Evolutionary conservation across 53 echinoderm and acorn worm genomes (phyloP).

Genomic region (Patiria pectinifera): DNA sequence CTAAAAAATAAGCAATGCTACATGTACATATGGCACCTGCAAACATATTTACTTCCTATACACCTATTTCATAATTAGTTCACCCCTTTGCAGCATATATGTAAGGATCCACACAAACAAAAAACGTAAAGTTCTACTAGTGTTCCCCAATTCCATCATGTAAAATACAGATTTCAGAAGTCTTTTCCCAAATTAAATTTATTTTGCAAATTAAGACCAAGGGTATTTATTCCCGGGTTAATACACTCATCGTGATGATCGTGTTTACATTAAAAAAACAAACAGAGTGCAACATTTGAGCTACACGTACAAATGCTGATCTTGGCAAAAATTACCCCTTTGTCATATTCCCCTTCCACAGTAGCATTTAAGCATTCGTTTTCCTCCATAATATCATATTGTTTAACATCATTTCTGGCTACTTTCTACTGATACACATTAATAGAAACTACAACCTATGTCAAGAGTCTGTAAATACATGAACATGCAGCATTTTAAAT

Average conservation of each 20-base stretch:
- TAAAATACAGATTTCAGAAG: slow-evolving; percentile 8
- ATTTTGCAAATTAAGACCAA: neutral
- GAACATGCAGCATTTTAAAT: slow-evolving; percentile 55
- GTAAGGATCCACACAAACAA: neutral
- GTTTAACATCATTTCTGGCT: neutral
- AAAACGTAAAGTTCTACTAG: neutral
- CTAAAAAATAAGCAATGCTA: neutral
- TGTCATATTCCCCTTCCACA: neutral
- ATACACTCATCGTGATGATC: no score
- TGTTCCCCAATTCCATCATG: neutral
- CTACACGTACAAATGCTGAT: neutral
- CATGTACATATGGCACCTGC: neutral
- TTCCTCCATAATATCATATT: neutral
- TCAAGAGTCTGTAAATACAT: slow-evolving; percentile 3
- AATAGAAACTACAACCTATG: neutral
- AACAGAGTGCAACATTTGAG: neutral
- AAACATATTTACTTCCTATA: neutral
- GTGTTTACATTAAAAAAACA: neutral
- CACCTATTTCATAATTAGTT: neutral
- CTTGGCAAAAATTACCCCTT: neutral
- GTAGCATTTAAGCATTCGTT: neutral
- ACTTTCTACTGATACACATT: neutral
- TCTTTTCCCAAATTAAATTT: neutral
- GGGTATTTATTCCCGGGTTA: neutral
- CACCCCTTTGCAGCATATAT: neutral